Base-by-base conservation (phyloP, 2,888 invertebrate species). In the Pseudolycoriella hygida region DNA sequence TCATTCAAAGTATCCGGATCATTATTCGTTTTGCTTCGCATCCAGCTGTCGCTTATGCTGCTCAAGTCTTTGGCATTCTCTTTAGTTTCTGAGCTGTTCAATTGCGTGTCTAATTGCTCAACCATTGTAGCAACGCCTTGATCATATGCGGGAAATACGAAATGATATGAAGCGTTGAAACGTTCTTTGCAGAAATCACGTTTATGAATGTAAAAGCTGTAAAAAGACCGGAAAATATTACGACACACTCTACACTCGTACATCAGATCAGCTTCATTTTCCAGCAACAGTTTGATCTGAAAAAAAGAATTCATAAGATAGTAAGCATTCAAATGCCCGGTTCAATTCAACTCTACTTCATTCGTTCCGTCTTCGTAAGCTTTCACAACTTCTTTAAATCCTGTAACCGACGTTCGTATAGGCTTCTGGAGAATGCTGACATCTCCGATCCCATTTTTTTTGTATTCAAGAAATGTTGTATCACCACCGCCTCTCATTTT, bases 121-220 rank as follows among this genome's bases (percentile, higher is more conserved):
- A 70, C 68, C 44, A 74, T 70, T 57, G 67, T 68, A 46, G 62
- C 53, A 45, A 69, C 56, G 56, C 70, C 69, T 54, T 59, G 61
- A 45, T 58, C 57, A 52, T 66, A 51, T 66, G 66, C 40, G 65
- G 56, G 53, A 68, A 68, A 52, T 69, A 66, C n/a, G 39, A 66
- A 66, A 56, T 69, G 67, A 46, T 64, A 48, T 3, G 62, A 60
- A 42, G 67, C 56, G 53, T 67, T 68, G 53, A 70, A 76, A 50
- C 69, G 71, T 46, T 73, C 71, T 52, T 64, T 71, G 57, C 92
- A 92, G 60, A 82, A 92, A 34, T 77, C 74, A 48, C 89, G 72
- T 65, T 93, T 93, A 61, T 93, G 93, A 31, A 86, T 79, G 53
- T 92, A 74, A 58, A 90, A 87, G 66, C 92, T 90, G 14, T 81